Conservation (phyloP, 2,113 vertebrate species). For the Toxotes jaculatrix region DNA sequence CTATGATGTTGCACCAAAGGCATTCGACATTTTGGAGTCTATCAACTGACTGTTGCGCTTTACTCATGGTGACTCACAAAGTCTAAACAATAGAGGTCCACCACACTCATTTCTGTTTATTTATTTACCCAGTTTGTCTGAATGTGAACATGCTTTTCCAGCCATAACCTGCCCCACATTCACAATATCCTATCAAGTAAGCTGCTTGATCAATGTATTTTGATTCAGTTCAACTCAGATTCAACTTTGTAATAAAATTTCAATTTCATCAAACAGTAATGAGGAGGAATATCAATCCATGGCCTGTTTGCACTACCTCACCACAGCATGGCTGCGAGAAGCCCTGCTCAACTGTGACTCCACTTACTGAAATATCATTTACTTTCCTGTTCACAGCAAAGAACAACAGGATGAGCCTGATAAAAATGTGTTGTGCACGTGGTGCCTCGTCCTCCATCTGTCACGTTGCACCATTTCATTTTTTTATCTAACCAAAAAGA, state of each 20-base stretch:
- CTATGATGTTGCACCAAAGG: conserved; percentile 61
- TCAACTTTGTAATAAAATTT: background rate
- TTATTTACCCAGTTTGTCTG: conserved; percentile 8
- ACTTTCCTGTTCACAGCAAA: conserved; percentile 65
- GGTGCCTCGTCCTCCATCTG: conserved; percentile 9
- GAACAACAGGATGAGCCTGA: conserved; percentile 56
- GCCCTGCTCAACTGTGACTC: conserved; percentile 45
- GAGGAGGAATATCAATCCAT: background rate
- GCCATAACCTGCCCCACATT: background rate
- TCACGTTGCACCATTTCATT: background rate
- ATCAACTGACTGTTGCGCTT: conserved; percentile 15
- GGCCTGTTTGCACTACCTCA: background rate
- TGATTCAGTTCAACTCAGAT: background rate
- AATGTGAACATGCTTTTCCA: background rate
- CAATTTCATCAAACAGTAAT: background rate
- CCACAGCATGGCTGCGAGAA: conserved; percentile 5
- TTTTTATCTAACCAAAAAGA: background rate
- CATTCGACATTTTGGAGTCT: conserved; percentile 44
- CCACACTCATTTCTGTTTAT: conserved; percentile 4
- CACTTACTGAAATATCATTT: conserved; percentile 69
- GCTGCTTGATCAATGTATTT: background rate
- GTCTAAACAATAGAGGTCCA: conserved; percentile 20
- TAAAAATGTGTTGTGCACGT: background rate
- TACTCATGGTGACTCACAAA: conserved; percentile 30
- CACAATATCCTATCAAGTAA: background rate